Evolutionary conservation across 2,113 vertebrate genomes (phyloP).

Genomic region (Neolamprologus hecqui): DNA sequence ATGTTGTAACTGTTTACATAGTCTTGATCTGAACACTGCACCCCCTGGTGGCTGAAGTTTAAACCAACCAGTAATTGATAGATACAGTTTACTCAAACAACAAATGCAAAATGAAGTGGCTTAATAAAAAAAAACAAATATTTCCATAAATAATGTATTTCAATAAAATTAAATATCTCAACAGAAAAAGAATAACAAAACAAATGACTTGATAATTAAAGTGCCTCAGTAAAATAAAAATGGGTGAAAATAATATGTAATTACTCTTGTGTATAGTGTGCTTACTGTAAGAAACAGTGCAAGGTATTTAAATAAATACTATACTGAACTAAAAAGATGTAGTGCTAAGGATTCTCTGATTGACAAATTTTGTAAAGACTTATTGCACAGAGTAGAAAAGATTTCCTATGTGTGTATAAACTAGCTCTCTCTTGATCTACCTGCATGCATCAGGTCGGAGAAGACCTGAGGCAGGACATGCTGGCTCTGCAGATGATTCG

Average conservation of each 20-base stretch:
- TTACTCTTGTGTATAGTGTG: neutral
- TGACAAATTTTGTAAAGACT: neutral
- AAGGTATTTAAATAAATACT: neutral
- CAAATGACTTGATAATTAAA: neutral
- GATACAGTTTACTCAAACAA: neutral
- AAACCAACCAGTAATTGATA: neutral
- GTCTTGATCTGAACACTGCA: neutral
- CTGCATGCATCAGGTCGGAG: conserved; percentile 78
- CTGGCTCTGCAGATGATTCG: conserved; percentile 97
- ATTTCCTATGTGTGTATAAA: neutral
- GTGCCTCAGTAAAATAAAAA: neutral
- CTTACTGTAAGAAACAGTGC: neutral
- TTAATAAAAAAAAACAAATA: neutral
- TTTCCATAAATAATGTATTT: neutral
- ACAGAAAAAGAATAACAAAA: neutral
- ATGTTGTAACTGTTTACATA: neutral
- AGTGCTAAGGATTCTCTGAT: neutral
- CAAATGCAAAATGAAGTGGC: neutral
- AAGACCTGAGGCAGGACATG: conserved; percentile 98
- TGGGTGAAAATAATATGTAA: neutral
- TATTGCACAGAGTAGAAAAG: neutral
- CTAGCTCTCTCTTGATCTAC: neutral
- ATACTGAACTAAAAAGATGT: neutral
- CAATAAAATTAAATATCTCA: neutral
- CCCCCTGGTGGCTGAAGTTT: conserved; percentile 43